These are phyloP conservation scores for Ctenopoma kingsleyae DNA, from an alignment of 2,797 vertebrate genomes.

Conservation along the genomic window DNA sequence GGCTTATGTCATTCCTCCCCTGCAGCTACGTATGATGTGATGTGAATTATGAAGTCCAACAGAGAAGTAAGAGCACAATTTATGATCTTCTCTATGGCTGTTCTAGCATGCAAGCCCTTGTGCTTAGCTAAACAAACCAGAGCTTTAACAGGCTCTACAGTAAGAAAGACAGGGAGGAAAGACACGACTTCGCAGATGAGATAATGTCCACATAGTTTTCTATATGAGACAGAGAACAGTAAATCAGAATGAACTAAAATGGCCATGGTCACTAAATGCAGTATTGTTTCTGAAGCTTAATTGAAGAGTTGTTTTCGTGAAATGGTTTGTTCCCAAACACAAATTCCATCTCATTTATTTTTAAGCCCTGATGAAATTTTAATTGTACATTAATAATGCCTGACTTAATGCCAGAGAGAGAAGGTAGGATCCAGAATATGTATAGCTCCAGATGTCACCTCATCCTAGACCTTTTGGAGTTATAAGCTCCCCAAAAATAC, in stretches of 20 bases:
- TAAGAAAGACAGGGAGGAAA: not conserved
- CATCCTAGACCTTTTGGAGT: conserved; percentile 50
- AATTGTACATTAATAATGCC: conserved; percentile 82
- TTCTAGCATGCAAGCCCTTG: conserved; percentile 4
- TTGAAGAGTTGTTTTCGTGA: conserved; percentile 64
- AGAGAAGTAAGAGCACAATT: conserved; percentile 15
- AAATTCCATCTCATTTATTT: conserved; percentile 78
- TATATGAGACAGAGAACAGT: conserved; percentile 18
- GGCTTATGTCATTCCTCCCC: not conserved
- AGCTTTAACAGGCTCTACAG: conserved; percentile 7
- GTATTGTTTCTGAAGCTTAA: conserved; percentile 60
- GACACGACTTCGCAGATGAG: conserved; percentile 42
- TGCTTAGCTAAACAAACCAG: conserved; percentile 7
- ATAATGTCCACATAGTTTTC: conserved; percentile 26
- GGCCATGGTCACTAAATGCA: no score
- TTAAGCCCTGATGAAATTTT: conserved; percentile 81
- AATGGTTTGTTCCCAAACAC: conserved; percentile 68
- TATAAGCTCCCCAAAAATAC: conserved; percentile 67
- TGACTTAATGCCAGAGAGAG: conserved; percentile 65
- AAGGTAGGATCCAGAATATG: conserved; percentile 73
- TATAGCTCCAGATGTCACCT: conserved; percentile 64
- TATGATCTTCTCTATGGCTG: not conserved
- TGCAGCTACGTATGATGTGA: not conserved
- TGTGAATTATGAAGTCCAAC: conserved; percentile 19
- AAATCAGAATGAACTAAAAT: no score